These are phyloP conservation scores for Platyscapa corneri DNA, from an alignment of 1,140 invertebrate species.

Conservation along the genomic window DNA sequence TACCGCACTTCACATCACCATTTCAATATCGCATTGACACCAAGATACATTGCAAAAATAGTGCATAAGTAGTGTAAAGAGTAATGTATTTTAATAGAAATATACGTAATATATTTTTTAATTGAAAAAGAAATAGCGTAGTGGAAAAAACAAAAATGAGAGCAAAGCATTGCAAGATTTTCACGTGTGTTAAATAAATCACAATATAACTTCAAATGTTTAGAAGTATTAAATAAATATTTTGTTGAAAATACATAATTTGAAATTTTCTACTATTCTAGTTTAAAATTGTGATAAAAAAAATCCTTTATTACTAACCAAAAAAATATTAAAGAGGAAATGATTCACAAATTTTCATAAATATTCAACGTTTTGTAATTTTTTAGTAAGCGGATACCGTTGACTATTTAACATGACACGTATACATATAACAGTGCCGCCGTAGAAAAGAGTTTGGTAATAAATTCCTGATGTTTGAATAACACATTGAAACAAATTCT, in stretches of 20 bases:
- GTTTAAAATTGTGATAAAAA: slow-evolving; percentile 14
- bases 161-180: not conserved
- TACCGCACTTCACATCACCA: slow-evolving; percentile 48
- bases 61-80: slow-evolving; percentile 39
- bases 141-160: not conserved
- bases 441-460: slow-evolving; percentile 27
- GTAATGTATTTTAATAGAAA: slow-evolving; percentile 33
- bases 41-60: slow-evolving; percentile 47
- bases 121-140: not conserved
- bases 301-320: slow-evolving; percentile 22
- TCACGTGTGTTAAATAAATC: not conserved
- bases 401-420: slow-evolving; percentile 32
- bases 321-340: slow-evolving; percentile 18
- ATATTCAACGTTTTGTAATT: slow-evolving; percentile 37
- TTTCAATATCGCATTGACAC: slow-evolving; percentile 42
- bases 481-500: slow-evolving; percentile 20
- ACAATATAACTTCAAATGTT: not conserved
- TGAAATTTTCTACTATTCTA: slow-evolving; percentile 9
- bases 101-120: slow-evolving; percentile 34
- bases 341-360: slow-evolving; percentile 48
- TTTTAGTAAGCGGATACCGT: slow-evolving; percentile 38
- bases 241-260: not conserved
- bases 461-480: slow-evolving; percentile 41
- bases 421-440: slow-evolving; percentile 4
- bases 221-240: slow-evolving; percentile 8